Conservation (phyloP, 2,888 invertebrate species). For the Sphinx pinastri region DNA sequence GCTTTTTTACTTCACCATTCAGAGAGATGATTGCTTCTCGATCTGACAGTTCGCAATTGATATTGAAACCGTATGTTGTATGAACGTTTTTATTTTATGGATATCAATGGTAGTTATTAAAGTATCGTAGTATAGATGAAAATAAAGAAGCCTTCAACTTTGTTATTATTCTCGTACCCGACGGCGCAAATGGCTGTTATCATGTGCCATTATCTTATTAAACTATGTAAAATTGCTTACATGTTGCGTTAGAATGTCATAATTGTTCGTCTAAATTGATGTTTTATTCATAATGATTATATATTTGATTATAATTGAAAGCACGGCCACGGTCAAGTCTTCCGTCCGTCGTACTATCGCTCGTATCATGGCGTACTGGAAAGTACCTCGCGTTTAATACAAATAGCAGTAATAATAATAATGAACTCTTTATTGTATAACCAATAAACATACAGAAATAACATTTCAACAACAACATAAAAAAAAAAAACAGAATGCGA, state of each 20-base stretch:
- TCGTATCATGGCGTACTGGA: conserved; percentile 38
- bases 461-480: too few species aligned
- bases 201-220: conserved; percentile 15
- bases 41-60: conserved; percentile 17
- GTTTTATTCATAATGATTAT: conserved; percentile 48
- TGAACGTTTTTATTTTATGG: conserved; percentile 12
- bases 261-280: conserved; percentile 41
- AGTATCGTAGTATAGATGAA: background rate
- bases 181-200: conserved; percentile 16
- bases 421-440: too few species aligned
- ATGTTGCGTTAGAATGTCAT: conserved; percentile 39
- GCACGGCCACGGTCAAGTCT: conserved; percentile 38
- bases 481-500: too few species aligned
- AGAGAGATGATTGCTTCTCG: conserved; percentile 27
- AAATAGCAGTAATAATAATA: too few species aligned
- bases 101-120: conserved; percentile 11
- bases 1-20: conserved; percentile 40
- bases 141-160: background rate
- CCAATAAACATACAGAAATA: too few species aligned
- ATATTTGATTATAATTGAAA: conserved; percentile 46
- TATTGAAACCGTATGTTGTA: conserved; percentile 6
- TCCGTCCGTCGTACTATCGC: conserved; percentile 33
- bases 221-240: conserved; percentile 12
- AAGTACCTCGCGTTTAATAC: conserved; percentile 46
- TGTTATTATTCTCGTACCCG: background rate